phyloP scores from a whole-genome alignment of 2,113 vertebrate genomes.

The Bothrops jararaca region DNA sequence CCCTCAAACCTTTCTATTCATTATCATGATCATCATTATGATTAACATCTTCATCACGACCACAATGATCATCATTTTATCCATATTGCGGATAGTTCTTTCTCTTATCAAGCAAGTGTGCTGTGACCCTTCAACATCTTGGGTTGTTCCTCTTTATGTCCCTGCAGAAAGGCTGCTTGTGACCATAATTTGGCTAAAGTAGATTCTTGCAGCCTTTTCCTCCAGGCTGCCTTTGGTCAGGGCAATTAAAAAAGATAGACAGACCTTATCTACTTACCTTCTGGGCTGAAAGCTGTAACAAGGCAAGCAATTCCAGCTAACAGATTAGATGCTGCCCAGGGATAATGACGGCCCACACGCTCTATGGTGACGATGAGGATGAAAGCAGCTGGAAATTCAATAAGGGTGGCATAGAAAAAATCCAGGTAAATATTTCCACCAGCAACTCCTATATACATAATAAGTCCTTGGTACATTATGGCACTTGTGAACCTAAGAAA shows the following conservation, averaged over 20 bases:
- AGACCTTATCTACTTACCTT: conserved; percentile 57
- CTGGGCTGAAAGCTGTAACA: conserved; percentile 63
- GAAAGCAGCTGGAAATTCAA: conserved; percentile 73
- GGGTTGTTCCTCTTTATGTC: neutral
- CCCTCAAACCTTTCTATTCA: neutral
- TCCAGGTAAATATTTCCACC: conserved; percentile 70
- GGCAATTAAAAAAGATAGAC: neutral
- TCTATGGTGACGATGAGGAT: conserved; percentile 67
- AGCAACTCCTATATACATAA: conserved; percentile 74
- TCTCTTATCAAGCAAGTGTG: neutral
- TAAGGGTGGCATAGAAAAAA: conserved; percentile 74
- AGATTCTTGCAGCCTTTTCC: neutral
- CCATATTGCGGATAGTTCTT: neutral
- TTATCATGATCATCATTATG: neutral
- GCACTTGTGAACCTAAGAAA: conserved; percentile 72
- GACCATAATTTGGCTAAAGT: neutral
- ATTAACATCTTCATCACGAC: neutral
- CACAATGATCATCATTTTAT: neutral
- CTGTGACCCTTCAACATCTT: neutral
- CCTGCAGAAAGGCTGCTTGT: neutral
- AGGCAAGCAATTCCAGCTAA: conserved; percentile 71
- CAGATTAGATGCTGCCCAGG: conserved; percentile 68
- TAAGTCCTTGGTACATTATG: conserved; percentile 76
- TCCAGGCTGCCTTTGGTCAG: neutral
- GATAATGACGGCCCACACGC: conserved; percentile 69